Evolutionary conservation across 2,888 invertebrate genomes (phyloP).

Genomic region (Orchesellides sinensis): DNA sequence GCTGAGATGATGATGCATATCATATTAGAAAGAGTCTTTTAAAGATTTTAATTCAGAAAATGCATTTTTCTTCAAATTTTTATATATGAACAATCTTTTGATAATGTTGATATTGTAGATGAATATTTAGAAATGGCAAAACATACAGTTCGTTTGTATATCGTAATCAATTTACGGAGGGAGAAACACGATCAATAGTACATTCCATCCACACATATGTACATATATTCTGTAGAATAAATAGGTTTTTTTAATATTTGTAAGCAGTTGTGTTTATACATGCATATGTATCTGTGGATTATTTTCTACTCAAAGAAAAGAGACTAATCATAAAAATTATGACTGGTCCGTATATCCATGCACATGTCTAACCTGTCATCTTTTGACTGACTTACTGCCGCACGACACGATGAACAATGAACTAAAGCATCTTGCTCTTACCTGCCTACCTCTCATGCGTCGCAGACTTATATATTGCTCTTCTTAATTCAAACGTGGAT

Average conservation of each 20-base stretch:
- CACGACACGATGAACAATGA: conserved; percentile 66
- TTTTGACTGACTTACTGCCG: conserved; percentile 62
- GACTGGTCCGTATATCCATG: conserved; percentile 60
- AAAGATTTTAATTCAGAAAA: too few relatives aligned
- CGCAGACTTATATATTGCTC: not conserved
- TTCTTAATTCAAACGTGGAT: conserved; percentile 17
- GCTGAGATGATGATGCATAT: too few relatives aligned
- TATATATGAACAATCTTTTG: too few relatives aligned
- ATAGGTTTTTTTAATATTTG: too few relatives aligned
- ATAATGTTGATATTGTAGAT: too few relatives aligned
- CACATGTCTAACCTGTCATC: conserved; percentile 62
- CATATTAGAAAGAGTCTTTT: too few relatives aligned
- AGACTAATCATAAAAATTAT: conserved; percentile 58
- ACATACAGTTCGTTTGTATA: too few relatives aligned
- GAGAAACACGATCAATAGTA: not conserved
- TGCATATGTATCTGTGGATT: too few relatives aligned
- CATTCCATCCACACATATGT: not conserved
- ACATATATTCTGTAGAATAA: too few relatives aligned
- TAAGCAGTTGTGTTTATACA: too few relatives aligned
- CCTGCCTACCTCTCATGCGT: conserved; percentile 21
- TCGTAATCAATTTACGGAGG: conserved; percentile 1
- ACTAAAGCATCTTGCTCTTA: conserved; percentile 57
- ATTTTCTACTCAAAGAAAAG: conserved; percentile 19
- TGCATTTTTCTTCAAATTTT: too few relatives aligned
- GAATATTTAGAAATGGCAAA: too few relatives aligned